Percentiles rank a stretch among this genome's conserved stretches.
phyloP scores from a whole-genome alignment of 2,113 vertebrate species.

The Takifugu flavidus region DNA sequence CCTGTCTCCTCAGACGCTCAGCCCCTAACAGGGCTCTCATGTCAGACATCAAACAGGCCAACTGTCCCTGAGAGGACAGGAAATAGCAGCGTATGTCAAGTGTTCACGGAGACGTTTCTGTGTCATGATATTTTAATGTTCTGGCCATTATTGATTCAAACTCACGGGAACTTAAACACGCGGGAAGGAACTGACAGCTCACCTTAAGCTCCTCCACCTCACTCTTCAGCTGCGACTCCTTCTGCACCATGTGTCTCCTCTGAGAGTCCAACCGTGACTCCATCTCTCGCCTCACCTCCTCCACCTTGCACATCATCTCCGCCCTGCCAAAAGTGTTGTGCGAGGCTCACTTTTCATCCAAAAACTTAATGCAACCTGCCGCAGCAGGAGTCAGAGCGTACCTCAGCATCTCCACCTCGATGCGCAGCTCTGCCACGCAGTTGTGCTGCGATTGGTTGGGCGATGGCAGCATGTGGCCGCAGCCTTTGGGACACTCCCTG shows the following conservation, averaged over 20 bases:
- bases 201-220: conserved; percentile 90
- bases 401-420: conserved; percentile 84
- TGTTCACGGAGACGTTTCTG: neutral
- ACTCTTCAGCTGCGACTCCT: conserved; percentile 83
- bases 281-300: conserved; percentile 87
- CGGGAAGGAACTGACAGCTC: conserved; percentile 17
- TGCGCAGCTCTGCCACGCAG: conserved; percentile 83
- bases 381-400: conserved; percentile 23
- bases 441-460: conserved; percentile 79
- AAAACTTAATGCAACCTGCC: neutral
- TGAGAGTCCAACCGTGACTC: conserved; percentile 88
- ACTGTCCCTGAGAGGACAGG: conserved; percentile 74
- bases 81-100: neutral
- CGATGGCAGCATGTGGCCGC: conserved; percentile 77
- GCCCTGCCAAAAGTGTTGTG: conserved; percentile 61
- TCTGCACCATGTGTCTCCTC: conserved; percentile 90
- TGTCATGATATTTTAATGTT: neutral
- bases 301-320: conserved; percentile 85
- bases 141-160: no score
- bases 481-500: conserved; percentile 80
- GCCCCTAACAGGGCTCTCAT: conserved; percentile 78
- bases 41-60: conserved; percentile 83
- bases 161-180: neutral
- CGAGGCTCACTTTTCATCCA: conserved; percentile 1
- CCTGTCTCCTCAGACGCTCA: conserved; percentile 81